phyloP scores from a whole-genome alignment of 53 echinoderm and acorn worm species.

The Echinarachnius parma region DNA sequence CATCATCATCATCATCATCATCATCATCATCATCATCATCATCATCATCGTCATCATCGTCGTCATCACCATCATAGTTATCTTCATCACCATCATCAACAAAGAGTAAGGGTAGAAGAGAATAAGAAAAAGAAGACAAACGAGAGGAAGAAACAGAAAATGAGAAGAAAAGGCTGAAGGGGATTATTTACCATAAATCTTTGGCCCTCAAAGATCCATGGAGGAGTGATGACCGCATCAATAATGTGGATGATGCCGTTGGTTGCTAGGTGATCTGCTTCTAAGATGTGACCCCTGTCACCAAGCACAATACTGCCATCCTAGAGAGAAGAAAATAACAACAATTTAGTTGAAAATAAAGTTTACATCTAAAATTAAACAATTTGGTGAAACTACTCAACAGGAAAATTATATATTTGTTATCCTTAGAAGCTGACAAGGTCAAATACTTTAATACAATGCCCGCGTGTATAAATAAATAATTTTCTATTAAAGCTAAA shows the following conservation, averaged over 20 bases:
- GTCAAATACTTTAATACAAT: too few species aligned
- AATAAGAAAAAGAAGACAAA: too few species aligned
- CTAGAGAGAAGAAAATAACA: not conserved
- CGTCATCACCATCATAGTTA: slow-evolving; percentile 7
- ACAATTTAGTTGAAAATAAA: not conserved
- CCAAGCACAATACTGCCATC: not conserved
- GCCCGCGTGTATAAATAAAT: too few species aligned
- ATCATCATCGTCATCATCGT: slow-evolving; percentile 26
- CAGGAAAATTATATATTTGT: too few species aligned
- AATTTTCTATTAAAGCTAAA: too few species aligned
- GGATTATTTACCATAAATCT: not conserved
- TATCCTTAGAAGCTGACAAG: too few species aligned
- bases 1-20: slow-evolving; percentile 27
- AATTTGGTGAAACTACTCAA: too few species aligned
- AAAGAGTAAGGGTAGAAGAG: too few species aligned
- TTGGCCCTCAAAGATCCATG: slow-evolving; percentile 25
- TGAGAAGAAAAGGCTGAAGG: too few species aligned
- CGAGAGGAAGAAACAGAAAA: too few species aligned
- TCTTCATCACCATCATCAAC: not conserved
- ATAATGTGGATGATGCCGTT: slow-evolving; percentile 71
- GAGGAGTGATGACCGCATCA: slow-evolving; percentile 51
- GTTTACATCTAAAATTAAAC: too few species aligned
- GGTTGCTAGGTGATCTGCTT: slow-evolving; percentile 6
- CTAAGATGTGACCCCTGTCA: not conserved
- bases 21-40: slow-evolving; percentile 19